phyloP scores from a whole-genome alignment of 2,113 vertebrate genomes.

The Genyomyrus donnyi region DNA sequence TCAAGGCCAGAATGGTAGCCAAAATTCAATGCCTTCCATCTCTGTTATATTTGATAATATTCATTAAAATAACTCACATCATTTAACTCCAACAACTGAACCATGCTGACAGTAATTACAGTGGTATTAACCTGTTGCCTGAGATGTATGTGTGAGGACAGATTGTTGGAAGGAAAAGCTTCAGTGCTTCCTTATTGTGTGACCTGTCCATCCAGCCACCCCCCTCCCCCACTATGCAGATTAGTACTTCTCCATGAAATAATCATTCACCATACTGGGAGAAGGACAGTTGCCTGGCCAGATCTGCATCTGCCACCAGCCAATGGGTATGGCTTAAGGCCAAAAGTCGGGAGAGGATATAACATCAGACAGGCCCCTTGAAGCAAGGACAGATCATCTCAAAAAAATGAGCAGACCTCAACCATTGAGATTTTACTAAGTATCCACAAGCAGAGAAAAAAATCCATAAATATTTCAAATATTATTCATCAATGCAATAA shows the following conservation, averaged over 20 bases:
- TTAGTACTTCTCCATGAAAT: neutral
- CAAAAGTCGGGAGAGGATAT: neutral
- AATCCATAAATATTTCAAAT: conserved; percentile 32
- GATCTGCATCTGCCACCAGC: neutral
- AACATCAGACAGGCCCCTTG: neutral
- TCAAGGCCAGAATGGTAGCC: conserved; percentile 50
- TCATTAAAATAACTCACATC: conserved; percentile 9
- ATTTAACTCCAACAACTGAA: conserved; percentile 30
- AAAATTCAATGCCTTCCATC: conserved; percentile 72
- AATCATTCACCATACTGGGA: neutral
- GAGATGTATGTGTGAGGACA: conserved; percentile 31
- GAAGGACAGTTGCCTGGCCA: neutral
- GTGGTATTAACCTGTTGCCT: conserved; percentile 28
- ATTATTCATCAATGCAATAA: conserved; percentile 30
- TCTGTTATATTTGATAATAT: neutral
- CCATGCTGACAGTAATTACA: conserved; percentile 29
- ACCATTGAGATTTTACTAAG: conserved; percentile 23
- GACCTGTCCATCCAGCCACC: neutral
- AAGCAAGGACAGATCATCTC: neutral
- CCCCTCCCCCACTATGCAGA: neutral
- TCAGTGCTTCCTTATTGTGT: conserved; percentile 3
- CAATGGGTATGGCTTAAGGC: neutral
- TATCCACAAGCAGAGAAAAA: conserved; percentile 22
- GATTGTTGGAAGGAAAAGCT: conserved; percentile 20
- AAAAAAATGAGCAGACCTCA: neutral